These are phyloP conservation scores for Cantharis rustica DNA, from an alignment of 2,888 invertebrate species.

Conservation along the genomic window DNA sequence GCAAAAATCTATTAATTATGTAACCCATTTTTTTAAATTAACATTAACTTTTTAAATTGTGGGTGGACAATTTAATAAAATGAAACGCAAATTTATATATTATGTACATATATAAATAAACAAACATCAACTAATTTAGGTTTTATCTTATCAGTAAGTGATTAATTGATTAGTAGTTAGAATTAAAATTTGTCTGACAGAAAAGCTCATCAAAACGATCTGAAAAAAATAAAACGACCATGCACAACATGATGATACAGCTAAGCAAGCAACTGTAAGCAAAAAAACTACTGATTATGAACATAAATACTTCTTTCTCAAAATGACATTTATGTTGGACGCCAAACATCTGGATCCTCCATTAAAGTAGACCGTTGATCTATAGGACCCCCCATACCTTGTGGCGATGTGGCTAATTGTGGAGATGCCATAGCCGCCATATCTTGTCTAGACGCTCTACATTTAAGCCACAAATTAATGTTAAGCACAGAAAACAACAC, in stretches of 20 bases:
- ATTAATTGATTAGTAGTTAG: not conserved
- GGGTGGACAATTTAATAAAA: not conserved
- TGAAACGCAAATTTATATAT: not conserved
- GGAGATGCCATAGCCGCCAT: slow-evolving; percentile 82
- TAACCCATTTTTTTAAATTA: not conserved
- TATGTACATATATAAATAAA: not conserved
- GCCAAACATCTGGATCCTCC: slow-evolving; percentile 94
- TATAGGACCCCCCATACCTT: slow-evolving; percentile 59
- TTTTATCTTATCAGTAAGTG: not conserved
- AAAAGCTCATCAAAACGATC: not conserved
- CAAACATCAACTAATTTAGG: not conserved
- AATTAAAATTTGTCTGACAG: not conserved
- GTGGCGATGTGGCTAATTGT: slow-evolving; percentile 63
- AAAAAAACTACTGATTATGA: slow-evolving; percentile 6
- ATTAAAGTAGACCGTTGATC: slow-evolving; percentile 82
- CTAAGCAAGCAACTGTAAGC: not conserved
- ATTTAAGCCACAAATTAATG: slow-evolving; percentile 16
- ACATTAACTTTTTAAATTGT: not conserved
- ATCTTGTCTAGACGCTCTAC: slow-evolving; percentile 82
- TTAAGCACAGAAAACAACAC: slow-evolving; percentile 19
- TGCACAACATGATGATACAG: slow-evolving; percentile 1
- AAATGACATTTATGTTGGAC: slow-evolving; percentile 77
- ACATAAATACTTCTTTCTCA: slow-evolving; percentile 42
- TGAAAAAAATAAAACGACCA: not conserved
- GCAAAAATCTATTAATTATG: not conserved